Conservation (phyloP, 2,888 invertebrate species). For the Drosophila neutralis region DNA sequence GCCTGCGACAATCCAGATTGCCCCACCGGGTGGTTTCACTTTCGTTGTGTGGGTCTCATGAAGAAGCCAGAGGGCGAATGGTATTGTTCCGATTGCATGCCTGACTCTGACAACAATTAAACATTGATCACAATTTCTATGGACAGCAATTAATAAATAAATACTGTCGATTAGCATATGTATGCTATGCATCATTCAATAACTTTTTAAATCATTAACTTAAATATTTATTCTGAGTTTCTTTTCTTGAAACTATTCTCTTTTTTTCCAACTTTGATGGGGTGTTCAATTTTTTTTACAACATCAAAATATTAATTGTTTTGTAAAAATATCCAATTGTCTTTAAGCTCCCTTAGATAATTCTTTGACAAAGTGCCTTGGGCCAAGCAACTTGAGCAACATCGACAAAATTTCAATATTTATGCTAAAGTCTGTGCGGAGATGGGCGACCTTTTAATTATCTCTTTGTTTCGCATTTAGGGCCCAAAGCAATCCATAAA, state of each 20-base stretch:
- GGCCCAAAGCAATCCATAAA: background rate
- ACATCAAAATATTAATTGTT: no score
- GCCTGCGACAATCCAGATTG: constrained; percentile 95
- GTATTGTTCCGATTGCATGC: constrained; percentile 96
- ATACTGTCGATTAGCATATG: constrained; percentile 22
- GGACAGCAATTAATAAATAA: no score
- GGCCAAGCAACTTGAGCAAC: no score
- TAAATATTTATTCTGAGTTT: no score
- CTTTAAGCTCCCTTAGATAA: background rate
- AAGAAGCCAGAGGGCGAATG: constrained; percentile 96
- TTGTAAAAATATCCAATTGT: background rate
- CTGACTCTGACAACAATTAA: constrained; percentile 90
- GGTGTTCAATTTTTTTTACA: no score
- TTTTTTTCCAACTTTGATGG: background rate
- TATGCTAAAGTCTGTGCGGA: constrained; percentile 2
- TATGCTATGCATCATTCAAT: no score
- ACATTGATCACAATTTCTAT: no score
- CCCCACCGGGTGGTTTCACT: constrained; percentile 97
- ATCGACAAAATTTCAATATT: background rate
- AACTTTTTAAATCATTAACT: no score
- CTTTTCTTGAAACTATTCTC: background rate
- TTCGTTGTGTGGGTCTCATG: constrained; percentile 94
- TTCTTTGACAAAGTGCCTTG: background rate
- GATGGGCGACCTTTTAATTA: constrained; percentile 1
- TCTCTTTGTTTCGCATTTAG: constrained; percentile 9